These are phyloP conservation scores for Ormyrus pomaceus DNA, from an alignment of 2,888 invertebrate species.

Conservation along the genomic window DNA sequence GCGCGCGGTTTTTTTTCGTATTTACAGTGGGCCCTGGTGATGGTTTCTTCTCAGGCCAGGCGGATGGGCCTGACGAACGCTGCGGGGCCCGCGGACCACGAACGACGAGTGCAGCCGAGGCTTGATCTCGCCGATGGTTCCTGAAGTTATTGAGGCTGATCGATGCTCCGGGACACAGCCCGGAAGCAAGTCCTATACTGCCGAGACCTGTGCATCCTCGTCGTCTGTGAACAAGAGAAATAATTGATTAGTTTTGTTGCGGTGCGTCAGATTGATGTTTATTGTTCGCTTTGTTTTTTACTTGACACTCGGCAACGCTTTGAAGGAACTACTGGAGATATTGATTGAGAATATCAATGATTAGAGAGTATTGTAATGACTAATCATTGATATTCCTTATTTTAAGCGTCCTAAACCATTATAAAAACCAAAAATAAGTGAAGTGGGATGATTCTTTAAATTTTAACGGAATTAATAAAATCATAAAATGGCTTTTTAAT, in stretches of 20 bases:
- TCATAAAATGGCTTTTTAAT: no score
- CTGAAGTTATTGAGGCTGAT: slow-evolving; percentile 43
- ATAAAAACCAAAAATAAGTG: no score
- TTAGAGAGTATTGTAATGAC: no score
- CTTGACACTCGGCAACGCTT: slow-evolving; percentile 6
- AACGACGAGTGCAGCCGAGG: slow-evolving; percentile 55
- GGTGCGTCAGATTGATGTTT: not conserved
- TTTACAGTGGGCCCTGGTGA: slow-evolving; percentile 17
- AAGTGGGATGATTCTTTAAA: no score
- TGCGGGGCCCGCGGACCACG: slow-evolving; percentile 49
- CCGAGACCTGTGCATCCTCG: slow-evolving; percentile 82
- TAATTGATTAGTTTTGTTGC: no score
- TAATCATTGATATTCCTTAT: no score
- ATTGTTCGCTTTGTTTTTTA: not conserved
- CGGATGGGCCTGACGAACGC: slow-evolving; percentile 5
- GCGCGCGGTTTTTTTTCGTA: no score
- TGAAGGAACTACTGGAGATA: slow-evolving; percentile 23
- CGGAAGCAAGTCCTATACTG: slow-evolving; percentile 74
- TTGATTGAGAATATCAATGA: not conserved
- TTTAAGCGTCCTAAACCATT: no score
- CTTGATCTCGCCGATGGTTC: slow-evolving; percentile 24
- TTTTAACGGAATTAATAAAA: no score
- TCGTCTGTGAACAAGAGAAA: slow-evolving; percentile 77
- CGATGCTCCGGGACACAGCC: slow-evolving; percentile 53
- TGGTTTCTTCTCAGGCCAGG: slow-evolving; percentile 23